Evolutionary conservation across 2,888 invertebrate genomes (phyloP).

Genomic region (Agonopterix heracliana): DNA sequence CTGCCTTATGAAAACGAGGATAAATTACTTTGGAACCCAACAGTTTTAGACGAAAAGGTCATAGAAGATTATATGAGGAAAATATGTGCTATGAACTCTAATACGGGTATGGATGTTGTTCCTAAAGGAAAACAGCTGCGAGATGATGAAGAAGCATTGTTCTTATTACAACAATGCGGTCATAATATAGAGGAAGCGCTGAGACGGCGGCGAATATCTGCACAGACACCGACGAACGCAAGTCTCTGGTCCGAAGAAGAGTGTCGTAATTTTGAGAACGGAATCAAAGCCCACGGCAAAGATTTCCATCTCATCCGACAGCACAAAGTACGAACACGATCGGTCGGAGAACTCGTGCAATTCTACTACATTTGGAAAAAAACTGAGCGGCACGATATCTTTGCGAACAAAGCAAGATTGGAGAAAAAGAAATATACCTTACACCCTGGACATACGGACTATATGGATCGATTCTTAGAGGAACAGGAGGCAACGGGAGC

Average conservation of each 20-base stretch:
- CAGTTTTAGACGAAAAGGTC: slow-evolving; percentile 80
- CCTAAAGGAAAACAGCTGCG: slow-evolving; percentile 85
- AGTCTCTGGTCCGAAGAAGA: slow-evolving; percentile 98
- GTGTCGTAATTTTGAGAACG: slow-evolving; percentile 97
- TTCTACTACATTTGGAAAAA: slow-evolving; percentile 99
- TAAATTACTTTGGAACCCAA: slow-evolving; percentile 95
- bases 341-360: slow-evolving; percentile 97
- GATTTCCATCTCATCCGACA: slow-evolving; percentile 96
- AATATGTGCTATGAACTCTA: slow-evolving; percentile 68
- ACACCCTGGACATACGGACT: slow-evolving; percentile 95
- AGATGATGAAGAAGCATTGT: slow-evolving; percentile 94
- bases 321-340: slow-evolving; percentile 94
- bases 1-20: slow-evolving; percentile 96
- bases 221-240: slow-evolving; percentile 81
- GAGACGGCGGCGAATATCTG: slow-evolving; percentile 84
- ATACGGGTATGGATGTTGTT: slow-evolving; percentile 69
- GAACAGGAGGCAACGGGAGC: slow-evolving; percentile 88
- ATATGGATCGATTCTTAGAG: slow-evolving; percentile 94
- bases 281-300: slow-evolving; percentile 94
- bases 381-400: slow-evolving; percentile 96
- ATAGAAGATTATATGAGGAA: slow-evolving; percentile 89
- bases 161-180: slow-evolving; percentile 93
- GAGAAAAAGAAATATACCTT: slow-evolving; percentile 95
- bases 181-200: slow-evolving; percentile 96
- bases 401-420: slow-evolving; percentile 89